Percentiles rank a stretch among this genome's conserved stretches.
phyloP scores from a whole-genome alignment of 1,140 invertebrate genomes.

The Caenorhabditis inopinata region DNA sequence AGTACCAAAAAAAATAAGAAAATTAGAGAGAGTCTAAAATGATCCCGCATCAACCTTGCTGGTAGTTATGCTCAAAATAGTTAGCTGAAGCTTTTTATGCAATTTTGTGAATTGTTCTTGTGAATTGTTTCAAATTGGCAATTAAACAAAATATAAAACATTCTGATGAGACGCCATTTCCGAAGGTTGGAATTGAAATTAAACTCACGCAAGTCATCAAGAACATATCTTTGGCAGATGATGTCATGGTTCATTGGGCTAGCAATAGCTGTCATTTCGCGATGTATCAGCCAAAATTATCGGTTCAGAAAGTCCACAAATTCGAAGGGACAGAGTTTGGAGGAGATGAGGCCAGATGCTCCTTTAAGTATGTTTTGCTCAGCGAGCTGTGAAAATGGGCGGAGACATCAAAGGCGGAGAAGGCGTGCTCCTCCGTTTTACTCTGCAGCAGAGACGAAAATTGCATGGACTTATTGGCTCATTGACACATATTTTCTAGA shows the following conservation, averaged over 20 bases:
- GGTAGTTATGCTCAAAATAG: too few relatives aligned
- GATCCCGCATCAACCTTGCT: too few relatives aligned
- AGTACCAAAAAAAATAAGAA: not conserved
- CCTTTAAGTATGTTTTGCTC: slow-evolving; percentile 29
- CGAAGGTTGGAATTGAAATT: not conserved
- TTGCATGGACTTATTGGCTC: slow-evolving; percentile 32
- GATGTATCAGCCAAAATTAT: not conserved
- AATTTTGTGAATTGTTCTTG: too few relatives aligned
- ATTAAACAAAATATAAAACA: too few relatives aligned
- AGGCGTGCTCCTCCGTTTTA: slow-evolving; percentile 19
- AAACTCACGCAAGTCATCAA: slow-evolving; percentile 37
- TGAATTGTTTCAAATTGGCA: too few relatives aligned
- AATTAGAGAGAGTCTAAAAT: too few relatives aligned
- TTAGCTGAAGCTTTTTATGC: too few relatives aligned
- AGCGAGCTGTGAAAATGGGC: slow-evolving; percentile 33
- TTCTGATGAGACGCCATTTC: too few relatives aligned
- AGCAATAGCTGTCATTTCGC: slow-evolving; percentile 32
- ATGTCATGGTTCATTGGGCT: slow-evolving; percentile 23
- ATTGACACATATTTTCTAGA: slow-evolving; percentile 22
- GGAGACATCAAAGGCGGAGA: slow-evolving; percentile 29
- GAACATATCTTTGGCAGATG: slow-evolving; percentile 41
- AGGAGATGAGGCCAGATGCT: slow-evolving; percentile 12
- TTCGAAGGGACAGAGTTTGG: not conserved
- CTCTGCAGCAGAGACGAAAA: not conserved
- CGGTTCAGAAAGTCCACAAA: not conserved